Evolutionary conservation across 2,888 invertebrate species (phyloP).

Genomic region (Andrena bicolor): DNA sequence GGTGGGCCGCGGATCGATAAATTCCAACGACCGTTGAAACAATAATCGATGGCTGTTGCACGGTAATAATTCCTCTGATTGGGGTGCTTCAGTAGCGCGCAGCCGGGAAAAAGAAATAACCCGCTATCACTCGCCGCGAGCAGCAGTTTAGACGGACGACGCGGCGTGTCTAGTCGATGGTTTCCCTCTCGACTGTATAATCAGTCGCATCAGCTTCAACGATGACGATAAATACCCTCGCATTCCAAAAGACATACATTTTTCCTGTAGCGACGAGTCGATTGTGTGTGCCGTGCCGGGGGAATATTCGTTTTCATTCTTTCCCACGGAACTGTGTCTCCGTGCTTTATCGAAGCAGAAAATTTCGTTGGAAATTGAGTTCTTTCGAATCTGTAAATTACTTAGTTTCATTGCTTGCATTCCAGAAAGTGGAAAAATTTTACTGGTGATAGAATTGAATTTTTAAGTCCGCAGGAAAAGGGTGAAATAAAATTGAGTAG

Average conservation of each 20-base stretch:
- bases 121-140: constrained; percentile 16
- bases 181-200: constrained; percentile 20
- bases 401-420: too few species aligned
- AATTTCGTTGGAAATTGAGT: not conserved
- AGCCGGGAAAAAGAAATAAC: constrained; percentile 19
- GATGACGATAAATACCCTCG: constrained; percentile 17
- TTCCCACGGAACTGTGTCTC: not conserved
- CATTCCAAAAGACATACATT: constrained; percentile 2
- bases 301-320: too few species aligned
- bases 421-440: too few species aligned
- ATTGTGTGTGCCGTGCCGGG: not conserved
- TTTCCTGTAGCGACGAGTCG: not conserved
- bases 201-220: constrained; percentile 26
- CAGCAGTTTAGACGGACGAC: constrained; percentile 11
- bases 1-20: constrained; percentile 25
- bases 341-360: not conserved
- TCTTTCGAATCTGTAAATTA: too few species aligned
- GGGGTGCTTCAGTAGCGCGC: not conserved
- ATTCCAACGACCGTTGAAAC: constrained; percentile 37
- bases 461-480: too few species aligned
- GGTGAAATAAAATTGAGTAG: too few species aligned
- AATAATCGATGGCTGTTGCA: constrained; percentile 36
- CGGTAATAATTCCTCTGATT: constrained; percentile 25
- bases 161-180: constrained; percentile 12
- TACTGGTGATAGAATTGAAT: too few species aligned